phyloP scores from a whole-genome alignment of 2,113 vertebrate genomes.

The Anoura caudifer region DNA sequence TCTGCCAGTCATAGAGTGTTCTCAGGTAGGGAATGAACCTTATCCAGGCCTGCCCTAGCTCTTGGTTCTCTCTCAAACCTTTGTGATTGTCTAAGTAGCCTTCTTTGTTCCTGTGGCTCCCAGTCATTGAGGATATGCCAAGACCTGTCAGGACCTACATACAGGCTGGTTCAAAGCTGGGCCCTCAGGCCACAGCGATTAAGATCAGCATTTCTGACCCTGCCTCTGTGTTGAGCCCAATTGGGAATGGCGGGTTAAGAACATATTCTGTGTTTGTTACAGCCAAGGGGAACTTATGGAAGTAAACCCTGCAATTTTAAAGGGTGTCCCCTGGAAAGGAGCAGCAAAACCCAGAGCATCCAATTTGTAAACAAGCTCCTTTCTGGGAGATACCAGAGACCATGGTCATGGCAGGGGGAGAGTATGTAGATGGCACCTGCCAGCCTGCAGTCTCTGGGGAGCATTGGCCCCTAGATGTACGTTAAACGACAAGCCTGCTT shows the following conservation, averaged over 20 bases:
- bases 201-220: neutral
- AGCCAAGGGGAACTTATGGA: neutral
- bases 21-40: neutral
- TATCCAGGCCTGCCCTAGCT: neutral
- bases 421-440: neutral
- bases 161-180: neutral
- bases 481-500: neutral
- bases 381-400: neutral
- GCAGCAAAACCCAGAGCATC: neutral
- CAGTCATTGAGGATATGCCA: neutral
- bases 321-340: neutral
- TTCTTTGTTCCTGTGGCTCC: neutral
- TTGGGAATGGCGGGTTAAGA: neutral
- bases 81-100: neutral
- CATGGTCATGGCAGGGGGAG: neutral
- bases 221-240: neutral
- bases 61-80: neutral
- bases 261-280: neutral
- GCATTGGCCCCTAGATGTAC: neutral
- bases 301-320: neutral
- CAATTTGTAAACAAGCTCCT: neutral
- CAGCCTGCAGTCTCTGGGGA: neutral
- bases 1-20: neutral
- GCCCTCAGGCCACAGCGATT: neutral
- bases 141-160: neutral